These are phyloP conservation scores for Electrophaes corylata DNA, from an alignment of 2,888 invertebrate species.

Conservation along the genomic window DNA sequence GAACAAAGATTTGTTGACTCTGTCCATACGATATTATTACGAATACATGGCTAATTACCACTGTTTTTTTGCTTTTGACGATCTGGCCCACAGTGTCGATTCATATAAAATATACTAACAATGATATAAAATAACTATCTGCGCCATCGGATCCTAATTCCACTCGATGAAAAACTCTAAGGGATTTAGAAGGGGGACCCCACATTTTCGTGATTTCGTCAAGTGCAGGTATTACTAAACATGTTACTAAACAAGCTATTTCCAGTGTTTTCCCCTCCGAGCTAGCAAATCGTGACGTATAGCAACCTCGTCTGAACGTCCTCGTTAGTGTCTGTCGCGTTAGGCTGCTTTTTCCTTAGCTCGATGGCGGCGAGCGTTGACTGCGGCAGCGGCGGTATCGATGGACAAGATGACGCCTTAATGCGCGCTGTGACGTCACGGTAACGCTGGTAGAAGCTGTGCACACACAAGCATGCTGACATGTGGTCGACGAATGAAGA, in stretches of 20 bases:
- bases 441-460: constrained; percentile 95
- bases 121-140: no score
- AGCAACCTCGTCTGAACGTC: constrained; percentile 79
- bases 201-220: no score
- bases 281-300: constrained; percentile 38
- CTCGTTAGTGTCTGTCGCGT: constrained; percentile 67
- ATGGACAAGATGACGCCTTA: constrained; percentile 93
- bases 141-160: no score
- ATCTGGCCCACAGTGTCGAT: no score
- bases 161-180: no score
- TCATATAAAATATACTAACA: no score
- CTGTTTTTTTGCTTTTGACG: no score
- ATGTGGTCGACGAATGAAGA: constrained; percentile 24
- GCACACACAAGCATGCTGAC: constrained; percentile 60
- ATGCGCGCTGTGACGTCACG: constrained; percentile 94
- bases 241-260: not conserved
- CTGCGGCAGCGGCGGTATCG: constrained; percentile 86
- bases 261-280: constrained; percentile 15
- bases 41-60: no score
- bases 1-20: no score
- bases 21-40: no score
- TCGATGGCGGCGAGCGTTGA: constrained; percentile 62
- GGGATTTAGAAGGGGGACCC: no score
- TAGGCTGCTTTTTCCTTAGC: constrained; percentile 68
- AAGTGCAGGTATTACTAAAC: no score